Conservation (phyloP, 2,888 invertebrate species). For the Dolomedes plantarius region DNA sequence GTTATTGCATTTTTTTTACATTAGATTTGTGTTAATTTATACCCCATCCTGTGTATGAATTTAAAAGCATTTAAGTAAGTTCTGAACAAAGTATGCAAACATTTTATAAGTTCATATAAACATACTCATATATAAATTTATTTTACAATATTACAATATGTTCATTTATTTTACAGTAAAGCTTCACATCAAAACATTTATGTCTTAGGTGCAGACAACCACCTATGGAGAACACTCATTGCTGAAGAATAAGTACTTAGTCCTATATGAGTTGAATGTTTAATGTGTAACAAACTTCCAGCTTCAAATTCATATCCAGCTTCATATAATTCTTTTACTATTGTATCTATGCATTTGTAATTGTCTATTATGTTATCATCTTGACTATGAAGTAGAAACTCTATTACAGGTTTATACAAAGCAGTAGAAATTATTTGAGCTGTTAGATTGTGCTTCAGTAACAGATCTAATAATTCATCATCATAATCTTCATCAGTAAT, state of each 20-base stretch:
- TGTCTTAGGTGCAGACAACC: conserved; percentile 26
- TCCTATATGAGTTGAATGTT: conserved; percentile 38
- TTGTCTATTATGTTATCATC: conserved; percentile 39
- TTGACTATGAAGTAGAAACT: conserved; percentile 51
- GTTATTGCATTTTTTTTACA: too few species aligned
- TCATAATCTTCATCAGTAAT: conserved; percentile 54
- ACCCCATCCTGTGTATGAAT: too few species aligned
- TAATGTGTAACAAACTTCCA: conserved; percentile 47
- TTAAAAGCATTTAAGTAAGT: too few species aligned
- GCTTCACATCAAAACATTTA: conserved; percentile 3
- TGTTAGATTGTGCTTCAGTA: conserved; percentile 30
- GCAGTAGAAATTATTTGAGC: conserved; percentile 36
- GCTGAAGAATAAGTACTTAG: conserved; percentile 59
- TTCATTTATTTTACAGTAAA: conserved; percentile 42
- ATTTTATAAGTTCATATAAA: too few species aligned
- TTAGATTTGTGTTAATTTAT: too few species aligned
- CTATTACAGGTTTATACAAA: conserved; percentile 58
- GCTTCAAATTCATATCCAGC: conserved; percentile 56
- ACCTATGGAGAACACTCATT: conserved; percentile 35
- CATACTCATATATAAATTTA: too few species aligned
- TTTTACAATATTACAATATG: conserved; percentile 16
- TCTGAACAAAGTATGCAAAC: too few species aligned
- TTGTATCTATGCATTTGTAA: conserved; percentile 42
- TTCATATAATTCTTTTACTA: conserved; percentile 45
- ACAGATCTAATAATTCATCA: conserved; percentile 45